Percentiles rank a stretch among this genome's conserved stretches.
These are phyloP conservation scores for Oxygymnocypris stewartii DNA, from an alignment of 2,113 vertebrate genomes.

Conservation along the genomic window DNA sequence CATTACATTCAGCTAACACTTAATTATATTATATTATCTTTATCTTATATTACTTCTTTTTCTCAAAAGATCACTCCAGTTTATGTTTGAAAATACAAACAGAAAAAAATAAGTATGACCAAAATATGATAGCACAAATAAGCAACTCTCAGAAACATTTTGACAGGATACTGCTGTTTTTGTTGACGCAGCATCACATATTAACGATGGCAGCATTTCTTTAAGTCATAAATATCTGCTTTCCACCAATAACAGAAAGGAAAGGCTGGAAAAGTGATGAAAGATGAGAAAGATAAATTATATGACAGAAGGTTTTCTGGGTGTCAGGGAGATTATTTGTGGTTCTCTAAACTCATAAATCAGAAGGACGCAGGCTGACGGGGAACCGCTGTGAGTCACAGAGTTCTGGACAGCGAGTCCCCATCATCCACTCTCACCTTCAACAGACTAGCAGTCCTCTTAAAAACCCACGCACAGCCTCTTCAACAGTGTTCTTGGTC, in stretches of 20 bases:
- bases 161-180: not conserved
- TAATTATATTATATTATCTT: not conserved
- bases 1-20: not conserved
- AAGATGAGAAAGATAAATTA: not conserved
- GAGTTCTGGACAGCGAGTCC: constrained; percentile 13
- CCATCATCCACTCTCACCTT: constrained; percentile 14
- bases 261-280: not conserved
- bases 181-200: not conserved
- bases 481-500: not conserved
- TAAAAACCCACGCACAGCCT: not conserved
- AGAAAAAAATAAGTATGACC: not conserved
- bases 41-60: not conserved
- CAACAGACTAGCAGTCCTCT: not conserved
- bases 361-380: not conserved
- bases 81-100: not conserved
- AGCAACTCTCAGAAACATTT: not conserved
- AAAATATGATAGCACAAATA: not conserved
- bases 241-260: constrained; percentile 19
- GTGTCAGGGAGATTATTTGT: constrained; percentile 31
- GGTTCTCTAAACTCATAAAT: constrained; percentile 22
- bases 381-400: constrained; percentile 15
- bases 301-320: constrained; percentile 1
- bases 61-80: not conserved
- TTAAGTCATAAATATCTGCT: not conserved
- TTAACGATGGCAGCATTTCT: not conserved